Base-by-base conservation (phyloP, 2,113 vertebrate species). In the Callionymus lyra region DNA sequence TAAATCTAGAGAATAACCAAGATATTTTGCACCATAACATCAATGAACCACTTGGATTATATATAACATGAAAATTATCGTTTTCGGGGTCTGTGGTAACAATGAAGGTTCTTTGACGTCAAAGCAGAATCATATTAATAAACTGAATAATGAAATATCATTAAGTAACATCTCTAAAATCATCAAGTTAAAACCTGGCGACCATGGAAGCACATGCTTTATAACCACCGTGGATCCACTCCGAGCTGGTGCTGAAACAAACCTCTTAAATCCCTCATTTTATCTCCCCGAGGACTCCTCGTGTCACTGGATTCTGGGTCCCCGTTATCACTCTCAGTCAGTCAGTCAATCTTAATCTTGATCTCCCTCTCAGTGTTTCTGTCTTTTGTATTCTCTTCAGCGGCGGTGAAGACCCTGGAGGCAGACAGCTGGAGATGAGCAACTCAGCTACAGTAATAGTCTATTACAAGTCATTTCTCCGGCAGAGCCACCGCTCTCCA, bases 381-480 rank as follows among this genome's bases (percentile, higher is more conserved):
- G 12, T 34, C 18, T 48, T 50, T 63, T 56, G 47, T 64, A 55
- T 62, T 63, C 53, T n/a, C 31, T 43, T 12, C 54, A 31, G 27
- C 41, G 35, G 19, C 2, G 10, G 21, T 19, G 35, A 46, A 46
- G 44, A 53, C 56, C 56, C 53, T 42, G 43, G 50, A 45, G 59
- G 59, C 57, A 47, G 48, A 55, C 49, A 41, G 50, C 35, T 21
- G 33, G 37, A 60, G 55, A 65, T 52, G 50, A 59, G 44, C 34
- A 44, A 38, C 31, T 46, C 18, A 59, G 61, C 44, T 54, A 49
- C 56, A 60, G 53, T 66, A 69, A 72, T 56, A 40, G 64, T 43
- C 59, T 58, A 53, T 76, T 74, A 67, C 52, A 61, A 60, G 47
- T 53, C 38, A 53, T 65, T 56, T 50, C 37, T 64, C 51, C 41